A percentile compares a stretch with the other conserved stretches of the same genome.
These are phyloP conservation scores for Pelmatolapia mariae DNA, from an alignment of 2,113 vertebrate genomes.

Conservation along the genomic window DNA sequence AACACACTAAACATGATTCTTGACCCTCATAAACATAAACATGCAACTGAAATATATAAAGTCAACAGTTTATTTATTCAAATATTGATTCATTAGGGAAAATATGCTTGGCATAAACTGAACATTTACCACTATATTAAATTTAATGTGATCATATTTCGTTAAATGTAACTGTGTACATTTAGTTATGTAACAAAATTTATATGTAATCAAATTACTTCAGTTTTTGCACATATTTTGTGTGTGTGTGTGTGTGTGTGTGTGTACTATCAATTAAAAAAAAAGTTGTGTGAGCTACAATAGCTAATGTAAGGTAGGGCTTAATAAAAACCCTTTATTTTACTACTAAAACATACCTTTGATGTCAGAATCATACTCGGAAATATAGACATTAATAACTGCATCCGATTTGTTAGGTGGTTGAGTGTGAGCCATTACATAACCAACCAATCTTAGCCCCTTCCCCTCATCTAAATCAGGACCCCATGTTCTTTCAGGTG, in stretches of 20 bases:
- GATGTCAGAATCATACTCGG: background rate
- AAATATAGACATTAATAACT: background rate
- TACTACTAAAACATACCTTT: background rate
- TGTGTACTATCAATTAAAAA: background rate
- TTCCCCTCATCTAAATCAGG: background rate
- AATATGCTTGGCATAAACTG: background rate
- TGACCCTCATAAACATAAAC: background rate
- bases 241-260: background rate
- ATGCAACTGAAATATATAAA: background rate
- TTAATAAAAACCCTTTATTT: background rate
- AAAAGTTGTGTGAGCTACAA: background rate
- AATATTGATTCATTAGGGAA: background rate
- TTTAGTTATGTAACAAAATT: background rate
- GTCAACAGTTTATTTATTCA: background rate
- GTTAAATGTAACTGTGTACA: background rate
- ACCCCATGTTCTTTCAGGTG: constrained; percentile 29
- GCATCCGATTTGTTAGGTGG: background rate
- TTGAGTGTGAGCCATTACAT: background rate
- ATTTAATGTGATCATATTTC: background rate
- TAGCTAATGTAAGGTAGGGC: background rate
- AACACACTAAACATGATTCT: background rate
- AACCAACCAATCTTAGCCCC: background rate
- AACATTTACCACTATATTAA: accelerated
- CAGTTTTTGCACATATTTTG: background rate
- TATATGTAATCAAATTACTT: background rate